Conservation (phyloP, 2,797 vertebrate species). For the Neopelma chrysocephalum region DNA sequence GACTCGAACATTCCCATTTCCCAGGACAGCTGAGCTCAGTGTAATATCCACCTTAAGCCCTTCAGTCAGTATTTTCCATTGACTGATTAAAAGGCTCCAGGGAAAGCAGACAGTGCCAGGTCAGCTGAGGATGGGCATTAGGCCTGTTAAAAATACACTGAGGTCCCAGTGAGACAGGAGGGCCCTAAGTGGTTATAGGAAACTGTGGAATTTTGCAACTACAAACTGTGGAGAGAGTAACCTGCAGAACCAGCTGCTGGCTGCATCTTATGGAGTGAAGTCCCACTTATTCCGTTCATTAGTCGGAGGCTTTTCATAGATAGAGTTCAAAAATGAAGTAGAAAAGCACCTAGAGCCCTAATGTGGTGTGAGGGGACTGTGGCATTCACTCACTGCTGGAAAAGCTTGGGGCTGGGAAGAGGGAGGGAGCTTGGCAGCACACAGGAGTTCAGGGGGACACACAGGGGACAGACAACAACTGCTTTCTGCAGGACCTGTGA, state of each 20-base stretch:
- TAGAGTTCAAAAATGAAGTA: background rate
- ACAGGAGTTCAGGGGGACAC: background rate
- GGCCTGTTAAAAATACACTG: slow-evolving; percentile 29
- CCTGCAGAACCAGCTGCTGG: background rate
- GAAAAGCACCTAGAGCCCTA: background rate
- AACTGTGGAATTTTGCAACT: background rate
- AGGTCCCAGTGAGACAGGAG: background rate
- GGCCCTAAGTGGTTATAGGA: background rate
- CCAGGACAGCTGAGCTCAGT: background rate
- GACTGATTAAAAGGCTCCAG: slow-evolving; percentile 18
- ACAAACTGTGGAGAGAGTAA: background rate
- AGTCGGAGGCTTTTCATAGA: background rate
- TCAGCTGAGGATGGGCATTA: slow-evolving; percentile 30
- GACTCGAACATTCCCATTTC: background rate
- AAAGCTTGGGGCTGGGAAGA: background rate
- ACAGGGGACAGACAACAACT: background rate
- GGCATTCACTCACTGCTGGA: background rate
- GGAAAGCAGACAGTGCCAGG: background rate
- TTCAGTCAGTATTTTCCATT: slow-evolving; percentile 24
- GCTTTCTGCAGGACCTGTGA: background rate
- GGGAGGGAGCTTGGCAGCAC: background rate
- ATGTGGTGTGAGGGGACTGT: background rate
- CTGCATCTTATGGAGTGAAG: background rate
- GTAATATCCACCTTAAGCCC: background rate
- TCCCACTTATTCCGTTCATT: background rate